phyloP scores from a whole-genome alignment of 2,797 vertebrate genomes.

The Serranus cabrilla region DNA sequence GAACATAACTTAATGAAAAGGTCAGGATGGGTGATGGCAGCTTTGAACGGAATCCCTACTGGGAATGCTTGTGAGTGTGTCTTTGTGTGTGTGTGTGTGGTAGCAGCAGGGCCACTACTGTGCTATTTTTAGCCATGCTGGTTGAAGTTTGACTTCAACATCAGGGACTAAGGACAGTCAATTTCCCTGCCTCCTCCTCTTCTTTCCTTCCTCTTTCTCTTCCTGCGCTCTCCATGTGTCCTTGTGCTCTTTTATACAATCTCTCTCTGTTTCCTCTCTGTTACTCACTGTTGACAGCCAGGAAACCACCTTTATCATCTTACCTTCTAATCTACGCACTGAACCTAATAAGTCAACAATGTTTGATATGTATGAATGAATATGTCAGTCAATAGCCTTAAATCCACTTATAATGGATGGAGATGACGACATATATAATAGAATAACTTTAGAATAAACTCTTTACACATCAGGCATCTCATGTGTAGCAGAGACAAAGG shows the following conservation, averaged over 20 bases:
- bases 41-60: constrained; percentile 77
- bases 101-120: constrained; percentile 39
- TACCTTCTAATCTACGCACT: neutral
- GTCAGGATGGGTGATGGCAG: constrained; percentile 67
- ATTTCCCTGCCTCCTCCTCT: constrained; percentile 30
- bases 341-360: neutral
- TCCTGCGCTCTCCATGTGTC: neutral
- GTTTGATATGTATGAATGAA: neutral
- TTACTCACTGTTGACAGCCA: neutral
- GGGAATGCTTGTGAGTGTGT: constrained; percentile 26
- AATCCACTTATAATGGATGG: neutral
- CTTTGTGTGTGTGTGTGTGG: constrained; percentile 15
- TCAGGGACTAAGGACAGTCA: constrained; percentile 42
- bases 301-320: neutral
- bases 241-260: neutral
- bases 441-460: too few species aligned
- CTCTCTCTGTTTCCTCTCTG: neutral
- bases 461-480: neutral
- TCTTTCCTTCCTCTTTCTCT: constrained; percentile 17
- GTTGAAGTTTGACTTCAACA: constrained; percentile 67
- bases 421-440: too few species aligned
- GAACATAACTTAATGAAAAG: constrained; percentile 66
- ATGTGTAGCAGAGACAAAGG: neutral
- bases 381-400: neutral
- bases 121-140: constrained; percentile 67